These are phyloP conservation scores for Meiosimyza platycephala DNA, from an alignment of 2,888 invertebrate species.

Conservation along the genomic window DNA sequence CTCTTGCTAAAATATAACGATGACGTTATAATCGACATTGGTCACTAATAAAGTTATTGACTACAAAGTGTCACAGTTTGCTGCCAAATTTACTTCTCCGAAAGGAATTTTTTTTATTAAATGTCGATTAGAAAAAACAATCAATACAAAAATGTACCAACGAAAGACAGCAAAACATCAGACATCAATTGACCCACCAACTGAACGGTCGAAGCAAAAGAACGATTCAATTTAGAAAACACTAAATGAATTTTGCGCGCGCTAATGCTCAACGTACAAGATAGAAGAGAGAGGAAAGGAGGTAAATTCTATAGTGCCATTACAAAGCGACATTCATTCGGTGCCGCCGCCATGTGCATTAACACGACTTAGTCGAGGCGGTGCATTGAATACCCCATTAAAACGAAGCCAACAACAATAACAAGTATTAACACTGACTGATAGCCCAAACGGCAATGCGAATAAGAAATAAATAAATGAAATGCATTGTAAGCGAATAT, in stretches of 20 bases:
- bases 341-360: conserved; percentile 11
- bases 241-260: conserved; percentile 14
- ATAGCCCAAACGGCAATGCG: not conserved
- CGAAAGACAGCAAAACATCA: not conserved
- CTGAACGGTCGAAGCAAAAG: not conserved
- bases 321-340: not conserved
- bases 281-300: too few relatives aligned
- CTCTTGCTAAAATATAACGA: too few relatives aligned
- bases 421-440: conserved; percentile 10
- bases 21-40: too few relatives aligned
- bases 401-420: conserved; percentile 1
- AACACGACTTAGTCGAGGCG: conserved; percentile 2
- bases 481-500: conserved; percentile 23
- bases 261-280: conserved; percentile 12
- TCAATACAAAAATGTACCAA: too few relatives aligned
- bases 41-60: too few relatives aligned
- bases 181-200: conserved; percentile 11
- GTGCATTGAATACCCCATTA: not conserved
- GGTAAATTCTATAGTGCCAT: not conserved
- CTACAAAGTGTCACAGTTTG: too few relatives aligned
- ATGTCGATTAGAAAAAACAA: too few relatives aligned
- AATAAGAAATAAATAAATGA: conserved; percentile 27
- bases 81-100: too few relatives aligned
- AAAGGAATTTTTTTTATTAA: too few relatives aligned
- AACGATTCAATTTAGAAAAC: not conserved